These are phyloP conservation scores for Dasyornis broadbenti DNA, from an alignment of 2,113 vertebrate species.

Conservation along the genomic window DNA sequence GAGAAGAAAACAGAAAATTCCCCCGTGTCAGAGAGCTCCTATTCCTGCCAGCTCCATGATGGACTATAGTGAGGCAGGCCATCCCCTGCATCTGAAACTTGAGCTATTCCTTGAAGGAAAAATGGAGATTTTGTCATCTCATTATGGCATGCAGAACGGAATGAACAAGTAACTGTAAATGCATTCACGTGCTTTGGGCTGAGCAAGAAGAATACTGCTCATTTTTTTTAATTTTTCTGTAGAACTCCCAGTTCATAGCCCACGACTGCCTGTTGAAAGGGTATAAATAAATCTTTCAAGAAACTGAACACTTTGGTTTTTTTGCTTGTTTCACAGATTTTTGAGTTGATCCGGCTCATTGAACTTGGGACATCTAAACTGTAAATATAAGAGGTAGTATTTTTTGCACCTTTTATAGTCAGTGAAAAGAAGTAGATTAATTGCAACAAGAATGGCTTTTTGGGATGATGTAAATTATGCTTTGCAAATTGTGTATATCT, in stretches of 20 bases:
- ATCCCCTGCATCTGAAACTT: neutral
- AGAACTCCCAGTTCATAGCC: neutral
- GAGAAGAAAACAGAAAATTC: neutral
- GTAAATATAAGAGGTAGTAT: neutral
- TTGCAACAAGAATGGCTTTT: neutral
- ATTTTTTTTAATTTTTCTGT: neutral
- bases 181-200: neutral
- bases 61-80: rapidly evolving
- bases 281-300: neutral
- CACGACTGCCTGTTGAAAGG: neutral
- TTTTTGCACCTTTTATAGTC: neutral
- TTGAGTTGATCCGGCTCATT: neutral
- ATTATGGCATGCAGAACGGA: neutral
- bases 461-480: neutral
- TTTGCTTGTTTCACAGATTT: neutral
- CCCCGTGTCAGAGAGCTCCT: rapidly evolving
- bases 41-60: neutral
- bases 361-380: neutral
- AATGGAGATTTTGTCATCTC: neutral
- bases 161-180: neutral
- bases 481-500: neutral
- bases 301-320: rapidly evolving
- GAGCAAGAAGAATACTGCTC: neutral
- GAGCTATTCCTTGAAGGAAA: neutral
- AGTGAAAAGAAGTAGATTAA: neutral